Percentiles rank a stretch among this genome's conserved stretches.
Conservation (phyloP, 1,140 invertebrate species). For the Steinernema feltiae region DNA sequence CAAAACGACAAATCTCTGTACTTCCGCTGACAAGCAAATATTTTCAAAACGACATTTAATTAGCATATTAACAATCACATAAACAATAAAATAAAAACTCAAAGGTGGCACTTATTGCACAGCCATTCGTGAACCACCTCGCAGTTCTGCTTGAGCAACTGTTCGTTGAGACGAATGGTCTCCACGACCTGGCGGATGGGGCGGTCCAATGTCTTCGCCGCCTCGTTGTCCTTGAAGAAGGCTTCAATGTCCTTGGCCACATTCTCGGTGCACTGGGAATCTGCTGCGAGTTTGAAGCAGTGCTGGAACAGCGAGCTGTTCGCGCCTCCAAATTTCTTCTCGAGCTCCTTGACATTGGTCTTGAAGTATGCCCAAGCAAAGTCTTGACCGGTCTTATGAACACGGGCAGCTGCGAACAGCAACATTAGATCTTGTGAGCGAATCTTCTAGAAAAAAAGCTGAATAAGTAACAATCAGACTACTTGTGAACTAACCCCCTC, state of each 20-base stretch:
- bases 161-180: slow-evolving; percentile 35
- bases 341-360: slow-evolving; percentile 71
- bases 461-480: not conserved
- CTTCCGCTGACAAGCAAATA: no score
- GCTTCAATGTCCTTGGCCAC: slow-evolving; percentile 36
- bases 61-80: not conserved
- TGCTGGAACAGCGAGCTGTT: slow-evolving; percentile 50
- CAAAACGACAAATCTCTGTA: no score
- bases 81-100: not conserved
- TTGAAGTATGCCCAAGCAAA: slow-evolving; percentile 84
- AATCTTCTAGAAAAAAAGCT: slow-evolving; percentile 67
- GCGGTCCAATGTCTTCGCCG: slow-evolving; percentile 33
- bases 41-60: not conserved
- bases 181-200: slow-evolving; percentile 38
- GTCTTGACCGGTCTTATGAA: slow-evolving; percentile 67
- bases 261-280: slow-evolving; percentile 24
- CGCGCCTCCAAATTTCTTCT: slow-evolving; percentile 42
- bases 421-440: slow-evolving; percentile 81
- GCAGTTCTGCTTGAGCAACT: slow-evolving; percentile 25
- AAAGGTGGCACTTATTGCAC: slow-evolving; percentile 11
- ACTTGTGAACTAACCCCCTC: slow-evolving; percentile 60
- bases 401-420: slow-evolving; percentile 67
- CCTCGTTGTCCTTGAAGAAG: slow-evolving; percentile 36
- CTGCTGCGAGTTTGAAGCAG: slow-evolving; percentile 31
- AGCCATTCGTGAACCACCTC: slow-evolving; percentile 21